Evolutionary conservation across 2,888 invertebrate species (phyloP), one percentile per base, ranked within the genome.

Genomic region (Steinernema carpocapsae): DNA sequence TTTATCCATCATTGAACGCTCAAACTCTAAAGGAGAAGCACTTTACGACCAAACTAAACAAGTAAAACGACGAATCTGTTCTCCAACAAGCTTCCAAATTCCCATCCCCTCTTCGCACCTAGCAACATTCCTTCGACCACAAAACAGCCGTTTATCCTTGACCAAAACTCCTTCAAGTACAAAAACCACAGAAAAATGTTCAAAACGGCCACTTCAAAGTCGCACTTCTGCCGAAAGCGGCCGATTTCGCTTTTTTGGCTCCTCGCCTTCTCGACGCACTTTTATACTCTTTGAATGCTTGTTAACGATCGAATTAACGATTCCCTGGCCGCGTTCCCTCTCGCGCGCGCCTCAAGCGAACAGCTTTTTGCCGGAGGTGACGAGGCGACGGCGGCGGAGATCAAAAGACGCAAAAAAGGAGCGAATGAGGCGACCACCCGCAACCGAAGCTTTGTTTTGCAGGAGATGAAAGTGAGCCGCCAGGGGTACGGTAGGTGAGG

Each of bases 221-320:
- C 48, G 22, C 37, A 37, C 37, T 6, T 37, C 10, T 37, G 10
- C 37, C 37, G 10, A 37, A 64, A 32, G 64, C 7, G 14, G 3
- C 37, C 37, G 37, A 37, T 6, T 3, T 64, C 19, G 24, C 64
- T 32, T 14, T 64, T 64, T n/a, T 14, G 48, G 17, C 14, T 19
- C 19, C 3, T 19, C 19, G 37, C 10, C 37, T 22, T 64, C 64
- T 29, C 64, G 64, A 52, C 52, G 52, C 52, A 37, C 37, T 26
- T 64, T 64, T 64, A 64, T 64, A 64, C 24, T 37, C 22, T 52
- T 32, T n/a, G 64, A 64, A 64, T 26, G 64, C 32, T 32, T 64
- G 64, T 64, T 64, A 64, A 64, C 64, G 64, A 64, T 26, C 64
- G 64, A 64, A 26, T 26, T 64, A 64, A 64, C 64, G 64, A 64